A percentile compares a stretch with the other conserved stretches of the same genome.
Evolutionary conservation across 2,888 invertebrate species (phyloP).

Genomic region (Drosophila histrio): DNA sequence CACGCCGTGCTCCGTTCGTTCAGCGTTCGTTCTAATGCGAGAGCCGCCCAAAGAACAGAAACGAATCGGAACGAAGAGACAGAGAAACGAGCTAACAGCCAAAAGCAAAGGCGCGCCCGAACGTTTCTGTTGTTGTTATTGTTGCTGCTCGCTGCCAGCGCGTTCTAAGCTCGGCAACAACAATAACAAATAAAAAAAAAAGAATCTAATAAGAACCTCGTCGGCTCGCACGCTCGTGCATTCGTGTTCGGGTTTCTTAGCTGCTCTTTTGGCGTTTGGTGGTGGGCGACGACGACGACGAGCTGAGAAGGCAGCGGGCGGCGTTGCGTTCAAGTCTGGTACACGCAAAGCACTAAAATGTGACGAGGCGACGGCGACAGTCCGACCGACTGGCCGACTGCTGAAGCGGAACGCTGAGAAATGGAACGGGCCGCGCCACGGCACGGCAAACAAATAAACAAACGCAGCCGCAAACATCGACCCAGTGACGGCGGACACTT

Average conservation of each 20-base stretch:
- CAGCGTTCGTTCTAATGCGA: slow-evolving; percentile 47
- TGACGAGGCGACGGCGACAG: slow-evolving; percentile 43
- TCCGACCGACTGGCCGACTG: slow-evolving; percentile 36
- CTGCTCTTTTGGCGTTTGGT: slow-evolving; percentile 11
- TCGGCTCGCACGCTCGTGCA: slow-evolving; percentile 25
- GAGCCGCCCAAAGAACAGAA: slow-evolving; percentile 46
- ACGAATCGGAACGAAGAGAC: slow-evolving; percentile 44
- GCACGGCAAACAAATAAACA: slow-evolving; percentile 66
- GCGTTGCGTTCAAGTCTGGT: slow-evolving; percentile 70
- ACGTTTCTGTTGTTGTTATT: slow-evolving; percentile 30
- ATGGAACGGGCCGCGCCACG: slow-evolving; percentile 42
- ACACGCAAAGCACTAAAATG: slow-evolving; percentile 68
- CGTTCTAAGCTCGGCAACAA: slow-evolving; percentile 54
- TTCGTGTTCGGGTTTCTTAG: slow-evolving; percentile 26
- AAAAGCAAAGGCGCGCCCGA: slow-evolving; percentile 64
- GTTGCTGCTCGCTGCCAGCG: slow-evolving; percentile 20
- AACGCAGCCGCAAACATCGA: slow-evolving; percentile 62
- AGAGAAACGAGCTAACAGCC: slow-evolving; percentile 25
- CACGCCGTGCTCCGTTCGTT: slow-evolving; percentile 19
- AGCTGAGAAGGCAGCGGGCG: slow-evolving; percentile 41
- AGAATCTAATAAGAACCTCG: slow-evolving; percentile 71
- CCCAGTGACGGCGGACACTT: slow-evolving; percentile 46
- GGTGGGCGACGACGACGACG: slow-evolving; percentile 32
- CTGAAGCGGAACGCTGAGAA: slow-evolving; percentile 51
- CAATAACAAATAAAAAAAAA: slow-evolving; percentile 31